Evolutionary conservation across 2,888 invertebrate species (phyloP), one percentile per base, ranked within the genome.

Genomic region (Troilus luridus): DNA sequence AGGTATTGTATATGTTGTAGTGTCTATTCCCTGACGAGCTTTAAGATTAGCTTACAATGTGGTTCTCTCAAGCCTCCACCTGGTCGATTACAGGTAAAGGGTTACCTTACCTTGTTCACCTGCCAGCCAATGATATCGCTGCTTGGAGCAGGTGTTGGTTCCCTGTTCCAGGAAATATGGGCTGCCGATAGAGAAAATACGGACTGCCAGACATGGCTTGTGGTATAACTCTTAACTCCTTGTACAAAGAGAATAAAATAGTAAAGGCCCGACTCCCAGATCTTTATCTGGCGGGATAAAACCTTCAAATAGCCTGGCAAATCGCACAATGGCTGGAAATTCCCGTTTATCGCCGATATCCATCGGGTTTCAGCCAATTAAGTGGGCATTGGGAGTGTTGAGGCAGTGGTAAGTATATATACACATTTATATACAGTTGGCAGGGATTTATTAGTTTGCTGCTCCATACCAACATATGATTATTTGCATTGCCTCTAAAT

Each of bases 241-340:
- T n/a, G 56, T 85, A 85, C 56, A 85, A 85, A 85, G 21, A 85
- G 85, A 56, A 85, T 12, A 85, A n/a, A 85, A 77, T 77, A 41
- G 41, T 77, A 77, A 77, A 56, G n/a, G n/a, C 56, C 81, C 54
- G 81, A 21, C 54, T 81, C 72, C 19, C 17, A 12, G 85, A 85
- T 85, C 85, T n/a, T n/a, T 85, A 85, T 85, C 85, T 14, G 56
- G 7, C 56, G 1, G 85, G 56, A 85, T 85, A 85, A 85, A 85
- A 85, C 56, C 85, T 58, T 85, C 56, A n/a, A 85, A 85, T 85
- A 56, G 56, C 56, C 12, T n/a, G 21, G 85, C 21, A 21, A 85
- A 85, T 58, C 11, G n/a, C 11, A 56, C 56, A 54, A 85, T 85
- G 85, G 85, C 7, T 11, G 85, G n/a, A 58, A 12, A 56, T n/a